Conservation (phyloP, 2,797 vertebrate genomes). For the Tapirus indicus region DNA sequence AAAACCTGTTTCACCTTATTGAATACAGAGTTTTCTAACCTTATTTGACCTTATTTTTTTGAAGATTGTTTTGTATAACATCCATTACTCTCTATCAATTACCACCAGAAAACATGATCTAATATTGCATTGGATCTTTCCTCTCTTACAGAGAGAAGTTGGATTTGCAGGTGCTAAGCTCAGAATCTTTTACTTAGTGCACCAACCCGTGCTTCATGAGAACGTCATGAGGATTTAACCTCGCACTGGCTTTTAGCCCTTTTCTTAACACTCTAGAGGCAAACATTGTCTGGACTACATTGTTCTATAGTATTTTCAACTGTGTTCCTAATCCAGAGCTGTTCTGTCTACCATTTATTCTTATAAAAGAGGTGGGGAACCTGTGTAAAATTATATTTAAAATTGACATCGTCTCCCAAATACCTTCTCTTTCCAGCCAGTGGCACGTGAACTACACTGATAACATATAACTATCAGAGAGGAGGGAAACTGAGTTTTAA, state of each 20-base stretch:
- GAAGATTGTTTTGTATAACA: neutral
- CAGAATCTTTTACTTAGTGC: neutral
- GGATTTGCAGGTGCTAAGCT: neutral
- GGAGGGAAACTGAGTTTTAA: slow-evolving; percentile 1
- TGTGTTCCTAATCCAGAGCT: neutral
- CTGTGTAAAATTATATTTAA: slow-evolving; percentile 44
- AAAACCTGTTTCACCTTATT: neutral
- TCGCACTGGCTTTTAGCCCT: neutral
- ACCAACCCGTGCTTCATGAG: neutral
- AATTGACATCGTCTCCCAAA: slow-evolving; percentile 15
- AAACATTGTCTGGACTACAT: neutral
- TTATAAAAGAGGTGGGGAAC: neutral
- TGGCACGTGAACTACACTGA: neutral
- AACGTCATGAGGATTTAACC: neutral
- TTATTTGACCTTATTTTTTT: neutral
- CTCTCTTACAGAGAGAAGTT: neutral
- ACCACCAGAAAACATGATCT: neutral
- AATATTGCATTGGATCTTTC: neutral
- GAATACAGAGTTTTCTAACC: neutral
- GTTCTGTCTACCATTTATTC: neutral
- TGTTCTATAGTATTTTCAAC: neutral
- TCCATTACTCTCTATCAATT: neutral
- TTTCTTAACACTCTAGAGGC: neutral
- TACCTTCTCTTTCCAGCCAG: neutral
- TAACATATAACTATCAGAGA: neutral